Evolutionary conservation across 1,140 invertebrate species (phyloP), one percentile per base, ranked within the genome.

Genomic region (Drosophila truncata): DNA sequence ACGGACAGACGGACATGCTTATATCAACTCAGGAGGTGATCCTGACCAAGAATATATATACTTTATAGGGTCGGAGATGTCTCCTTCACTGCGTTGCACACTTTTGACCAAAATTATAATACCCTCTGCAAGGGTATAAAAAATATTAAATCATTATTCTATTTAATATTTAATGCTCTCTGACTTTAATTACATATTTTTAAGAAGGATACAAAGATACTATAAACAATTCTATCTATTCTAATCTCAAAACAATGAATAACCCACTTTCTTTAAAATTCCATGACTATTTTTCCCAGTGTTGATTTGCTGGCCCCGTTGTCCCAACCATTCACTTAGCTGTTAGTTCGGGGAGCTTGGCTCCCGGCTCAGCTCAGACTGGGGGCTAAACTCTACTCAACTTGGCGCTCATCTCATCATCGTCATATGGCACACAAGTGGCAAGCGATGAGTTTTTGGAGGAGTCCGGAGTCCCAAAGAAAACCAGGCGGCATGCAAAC

Each of bases 371-470:
- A 55, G 63, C 62, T 35, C 41, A 29, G 52, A 11, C 52, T 35
- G 52, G 52, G 52, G 35, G 41, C 27, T 72, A 71, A 72, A 60
- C 70, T 76, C 73, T 50, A 66, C 73, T 76, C 73, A 59, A 66
- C 73, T 75, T 35, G 70, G 42, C 70, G 70, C 70, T 78, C 74
- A 78, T 78, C 74, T 66, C 73, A 69, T 81, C 74, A 58, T 74
- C 82, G 66, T 78, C 82, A 78, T 52, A 78, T 71, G 75, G 75
- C 74, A 78, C 65, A 78, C 74, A 84, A 84, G 73, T 84, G 73
- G 82, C 78, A 75, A 70, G 64, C 63, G 69, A 60, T 69, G 78
- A 58, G 70, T 54, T 61, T 60, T 55, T 61, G 66, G 72, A 64
- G 63, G 46, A 82, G 63, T 50, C 27, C 49, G 25, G 25, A 29